phyloP scores from a whole-genome alignment of 2,113 vertebrate species.

The Hassar affinis region DNA sequence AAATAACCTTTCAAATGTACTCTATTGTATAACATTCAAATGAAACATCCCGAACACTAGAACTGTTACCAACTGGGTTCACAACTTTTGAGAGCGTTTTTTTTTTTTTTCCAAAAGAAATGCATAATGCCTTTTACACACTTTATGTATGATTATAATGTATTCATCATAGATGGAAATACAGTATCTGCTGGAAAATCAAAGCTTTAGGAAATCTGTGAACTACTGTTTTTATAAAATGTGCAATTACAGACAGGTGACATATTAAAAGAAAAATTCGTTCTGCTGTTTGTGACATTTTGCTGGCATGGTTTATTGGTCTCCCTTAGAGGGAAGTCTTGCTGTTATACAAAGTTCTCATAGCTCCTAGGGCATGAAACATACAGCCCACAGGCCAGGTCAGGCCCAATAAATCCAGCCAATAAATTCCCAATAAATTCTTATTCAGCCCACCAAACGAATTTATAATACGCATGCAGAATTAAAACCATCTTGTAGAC shows the following conservation, averaged over 20 bases:
- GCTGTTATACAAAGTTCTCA: background rate
- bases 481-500: background rate
- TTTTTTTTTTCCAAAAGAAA: background rate
- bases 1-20: constrained; percentile 37
- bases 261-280: background rate
- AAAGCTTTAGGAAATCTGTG: background rate
- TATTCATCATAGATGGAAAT: background rate
- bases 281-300: background rate
- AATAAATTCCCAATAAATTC: constrained; percentile 8
- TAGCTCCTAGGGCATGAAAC: background rate
- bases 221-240: background rate
- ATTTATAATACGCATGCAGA: background rate
- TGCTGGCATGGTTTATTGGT: background rate
- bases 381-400: background rate
- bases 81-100: background rate
- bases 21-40: constrained; percentile 46
- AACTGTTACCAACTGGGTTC: background rate
- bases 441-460: background rate
- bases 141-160: background rate
- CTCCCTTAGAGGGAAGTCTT: background rate
- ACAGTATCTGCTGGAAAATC: background rate
- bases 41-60: background rate
- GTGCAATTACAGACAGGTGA: background rate
- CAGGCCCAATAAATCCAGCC: background rate
- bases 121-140: background rate